Conservation (phyloP, 2,113 vertebrate genomes). For the Cettia cetti region DNA sequence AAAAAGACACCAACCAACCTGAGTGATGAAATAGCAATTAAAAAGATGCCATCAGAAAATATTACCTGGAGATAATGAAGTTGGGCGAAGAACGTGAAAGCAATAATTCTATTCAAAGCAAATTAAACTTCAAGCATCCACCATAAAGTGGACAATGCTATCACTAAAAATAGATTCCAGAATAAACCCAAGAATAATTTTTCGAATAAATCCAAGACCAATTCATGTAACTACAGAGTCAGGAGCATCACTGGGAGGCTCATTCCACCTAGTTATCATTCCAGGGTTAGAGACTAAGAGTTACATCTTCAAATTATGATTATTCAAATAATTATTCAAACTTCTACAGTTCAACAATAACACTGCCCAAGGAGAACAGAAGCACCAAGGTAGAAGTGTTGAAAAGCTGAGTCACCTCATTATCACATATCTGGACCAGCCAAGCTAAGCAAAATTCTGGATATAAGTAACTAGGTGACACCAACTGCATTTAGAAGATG, state of each 20-base stretch:
- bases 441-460: not conserved
- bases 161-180: not conserved
- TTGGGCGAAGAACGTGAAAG: not conserved
- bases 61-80: conserved; percentile 27
- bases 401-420: not conserved
- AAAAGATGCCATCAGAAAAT: conserved; percentile 44
- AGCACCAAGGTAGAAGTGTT: not conserved
- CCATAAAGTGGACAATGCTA: not conserved
- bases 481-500: not conserved
- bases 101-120: conserved; percentile 5
- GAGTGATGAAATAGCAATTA: conserved; percentile 51
- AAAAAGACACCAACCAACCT: not conserved
- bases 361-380: not conserved
- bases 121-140: not conserved
- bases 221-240: not conserved
- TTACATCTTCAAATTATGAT: not conserved
- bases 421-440: not conserved
- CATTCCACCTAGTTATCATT: not conserved
- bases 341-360: not conserved
- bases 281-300: not conserved
- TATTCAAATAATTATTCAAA: not conserved
- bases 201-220: not conserved
- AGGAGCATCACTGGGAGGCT: not conserved
- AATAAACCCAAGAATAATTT: not conserved
- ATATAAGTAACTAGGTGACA: not conserved